Evolutionary conservation across 1,140 invertebrate genomes (phyloP).

Genomic region (Conus ventricosus): DNA sequence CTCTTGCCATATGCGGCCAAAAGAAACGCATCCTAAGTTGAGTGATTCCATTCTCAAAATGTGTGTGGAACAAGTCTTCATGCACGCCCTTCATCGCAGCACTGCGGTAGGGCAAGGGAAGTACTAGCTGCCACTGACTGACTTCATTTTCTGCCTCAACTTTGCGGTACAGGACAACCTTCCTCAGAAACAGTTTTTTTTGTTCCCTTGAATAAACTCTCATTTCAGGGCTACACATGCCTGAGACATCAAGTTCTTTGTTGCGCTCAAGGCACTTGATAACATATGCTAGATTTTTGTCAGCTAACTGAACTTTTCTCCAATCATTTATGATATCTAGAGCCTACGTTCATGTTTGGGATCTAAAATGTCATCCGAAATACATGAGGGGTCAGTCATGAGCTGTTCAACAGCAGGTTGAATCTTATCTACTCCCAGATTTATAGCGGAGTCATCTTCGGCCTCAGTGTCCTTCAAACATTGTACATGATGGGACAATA

Average conservation of each 20-base stretch:
- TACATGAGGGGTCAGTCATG: not conserved
- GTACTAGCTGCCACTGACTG: not conserved
- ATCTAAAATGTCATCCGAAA: not conserved
- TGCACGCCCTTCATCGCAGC: slow-evolving; percentile 5
- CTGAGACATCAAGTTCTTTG: not conserved
- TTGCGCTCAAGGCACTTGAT: not conserved
- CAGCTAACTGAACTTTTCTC: not conserved
- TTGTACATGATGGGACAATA: not conserved
- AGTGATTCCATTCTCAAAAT: not conserved
- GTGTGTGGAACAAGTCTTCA: slow-evolving; percentile 17
- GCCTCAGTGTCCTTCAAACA: no score
- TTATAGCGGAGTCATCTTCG: not conserved
- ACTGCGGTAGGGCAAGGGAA: not conserved
- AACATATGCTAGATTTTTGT: not conserved
- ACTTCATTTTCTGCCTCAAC: not conserved
- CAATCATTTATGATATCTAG: not conserved
- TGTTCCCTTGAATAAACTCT: not conserved
- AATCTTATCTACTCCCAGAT: not conserved
- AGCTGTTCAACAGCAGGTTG: not conserved
- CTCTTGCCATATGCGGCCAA: slow-evolving; percentile 26
- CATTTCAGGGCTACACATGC: not conserved
- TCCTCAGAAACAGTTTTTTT: not conserved
- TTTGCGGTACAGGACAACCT: not conserved
- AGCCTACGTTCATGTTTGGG: not conserved
- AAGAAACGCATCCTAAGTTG: slow-evolving; percentile 9